Percentiles rank a stretch among this genome's conserved stretches.
phyloP scores from a whole-genome alignment of 2,113 vertebrate species.

The Empidonax alnorum region DNA sequence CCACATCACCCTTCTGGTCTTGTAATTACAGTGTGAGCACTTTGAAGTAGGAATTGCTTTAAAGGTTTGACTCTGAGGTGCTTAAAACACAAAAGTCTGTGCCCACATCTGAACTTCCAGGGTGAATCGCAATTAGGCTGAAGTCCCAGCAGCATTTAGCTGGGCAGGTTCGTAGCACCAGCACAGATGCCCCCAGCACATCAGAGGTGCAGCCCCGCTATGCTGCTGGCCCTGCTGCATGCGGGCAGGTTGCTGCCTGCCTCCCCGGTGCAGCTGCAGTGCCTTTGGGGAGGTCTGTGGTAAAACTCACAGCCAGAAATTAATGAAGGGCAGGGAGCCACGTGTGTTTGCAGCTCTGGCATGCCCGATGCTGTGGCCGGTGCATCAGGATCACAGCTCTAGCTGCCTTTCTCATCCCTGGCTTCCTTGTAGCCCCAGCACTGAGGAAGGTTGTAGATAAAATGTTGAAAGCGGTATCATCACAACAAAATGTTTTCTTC shows the following conservation, averaged over 20 bases:
- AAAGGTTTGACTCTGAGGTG: neutral
- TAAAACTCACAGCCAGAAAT: neutral
- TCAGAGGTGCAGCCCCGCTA: rapidly evolving
- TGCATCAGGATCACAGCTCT: neutral
- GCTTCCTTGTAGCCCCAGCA: neutral
- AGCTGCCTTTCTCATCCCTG: neutral
- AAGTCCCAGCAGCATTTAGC: neutral
- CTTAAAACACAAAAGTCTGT: neutral
- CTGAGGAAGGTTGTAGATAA: neutral
- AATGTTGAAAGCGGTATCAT: neutral
- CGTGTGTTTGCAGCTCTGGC: neutral
- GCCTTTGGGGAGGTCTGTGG: neutral
- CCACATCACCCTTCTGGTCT: neutral
- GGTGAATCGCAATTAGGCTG: neutral
- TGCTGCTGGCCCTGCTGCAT: rapidly evolving
- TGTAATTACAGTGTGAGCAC: neutral
- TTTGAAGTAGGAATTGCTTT: constrained; percentile 1
- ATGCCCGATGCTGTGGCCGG: neutral
- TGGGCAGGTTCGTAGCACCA: rapidly evolving
- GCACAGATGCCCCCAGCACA: neutral
- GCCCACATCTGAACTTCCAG: neutral
- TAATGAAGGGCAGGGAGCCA: neutral
- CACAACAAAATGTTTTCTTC: neutral
- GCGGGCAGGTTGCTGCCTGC: neutral
- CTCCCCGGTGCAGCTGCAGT: neutral